Percentiles rank a stretch among this genome's conserved stretches.
These are phyloP conservation scores for Amphipyra tragopoginis DNA, from an alignment of 2,888 invertebrate genomes.

Conservation along the genomic window DNA sequence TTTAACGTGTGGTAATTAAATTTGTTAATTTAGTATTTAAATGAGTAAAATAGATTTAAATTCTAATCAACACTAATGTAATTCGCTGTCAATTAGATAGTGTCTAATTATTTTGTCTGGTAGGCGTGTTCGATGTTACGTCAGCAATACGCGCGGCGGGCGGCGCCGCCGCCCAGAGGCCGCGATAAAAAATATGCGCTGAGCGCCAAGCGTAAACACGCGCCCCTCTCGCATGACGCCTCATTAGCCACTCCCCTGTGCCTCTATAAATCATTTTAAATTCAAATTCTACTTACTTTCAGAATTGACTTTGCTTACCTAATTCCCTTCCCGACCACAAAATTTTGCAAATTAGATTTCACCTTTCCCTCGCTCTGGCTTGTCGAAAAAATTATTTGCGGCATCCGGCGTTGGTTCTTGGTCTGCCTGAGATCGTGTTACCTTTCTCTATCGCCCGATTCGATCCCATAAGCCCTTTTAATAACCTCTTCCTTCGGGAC, in stretches of 20 bases:
- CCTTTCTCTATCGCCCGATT: conserved; percentile 66
- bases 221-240: conserved; percentile 88
- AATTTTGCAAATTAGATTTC: conserved; percentile 87
- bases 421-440: conserved; percentile 70
- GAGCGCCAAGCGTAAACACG: conserved; percentile 82
- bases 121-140: conserved; percentile 75
- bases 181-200: conserved; percentile 77
- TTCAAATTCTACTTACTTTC: conserved; percentile 89
- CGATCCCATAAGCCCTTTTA: conserved; percentile 56
- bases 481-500: conserved; percentile 59
- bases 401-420: conserved; percentile 75
- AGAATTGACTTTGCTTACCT: conserved; percentile 88
- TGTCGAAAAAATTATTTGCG: conserved; percentile 79
- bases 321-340: conserved; percentile 84
- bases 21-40: conserved; percentile 15
- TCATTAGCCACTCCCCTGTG: conserved; percentile 89
- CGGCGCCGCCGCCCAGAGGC: conserved; percentile 75
- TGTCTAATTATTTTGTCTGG: conserved; percentile 65
- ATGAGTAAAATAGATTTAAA: conserved; percentile 27
- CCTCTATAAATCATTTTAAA: conserved; percentile 90
- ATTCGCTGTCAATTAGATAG: conserved; percentile 58
- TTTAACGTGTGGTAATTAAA: conserved; percentile 10
- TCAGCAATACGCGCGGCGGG: conserved; percentile 66
- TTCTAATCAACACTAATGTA: conserved; percentile 30
- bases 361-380: conserved; percentile 75